Base-by-base conservation (phyloP, 2,888 invertebrate species). In the Tinea pellionella region DNA sequence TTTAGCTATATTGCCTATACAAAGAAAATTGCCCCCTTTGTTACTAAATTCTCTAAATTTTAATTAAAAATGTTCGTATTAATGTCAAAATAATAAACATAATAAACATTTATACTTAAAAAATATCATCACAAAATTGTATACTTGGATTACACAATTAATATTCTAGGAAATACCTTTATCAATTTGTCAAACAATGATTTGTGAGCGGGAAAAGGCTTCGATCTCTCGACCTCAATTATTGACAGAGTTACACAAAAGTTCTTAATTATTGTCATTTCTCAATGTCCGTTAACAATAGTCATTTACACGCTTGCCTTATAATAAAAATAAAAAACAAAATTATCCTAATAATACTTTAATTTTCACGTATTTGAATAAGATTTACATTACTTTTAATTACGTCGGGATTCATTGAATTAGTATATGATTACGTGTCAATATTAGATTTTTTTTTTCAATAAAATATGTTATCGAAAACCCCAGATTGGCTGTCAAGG, bases 401-500 rank as follows among this genome's bases (percentile, higher is more conserved):
- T n/a, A n/a, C n/a, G n/a, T n/a, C n/a, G n/a, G n/a, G n/a, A n/a
- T n/a, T 24, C 6, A 24, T 24, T 3, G 2, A 24, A 24, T 3
- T 6, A 24, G 24, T 3, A 24, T 24, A 3, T 3, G 24, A 24
- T 24, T 24, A 24, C 24, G 24, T 24, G 24, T n/a, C 3, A 12
- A 37, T 6, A 37, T 37, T 37, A 37, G 37, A n/a, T n/a, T 37
- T 37, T 2, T 37, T 37, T 37, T 37, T 37, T 9, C 37, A 37
- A 37, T 37, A 37, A 6, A 37, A 37, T 2, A 37, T 37, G 37
- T 37, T 74, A 77, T 77, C 76, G 78, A 74, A 63, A 78, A 73
- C 73, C 77, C 73, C 67, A 70, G 66, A 73, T 57, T 57, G 30
- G 12, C 19, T 79, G 80, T 80, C 80, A n/a, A 32, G 57, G 75